A percentile compares a stretch with the other conserved stretches of the same genome.
Conservation (phyloP, 2,888 invertebrate genomes). For the Tachina grossa region DNA sequence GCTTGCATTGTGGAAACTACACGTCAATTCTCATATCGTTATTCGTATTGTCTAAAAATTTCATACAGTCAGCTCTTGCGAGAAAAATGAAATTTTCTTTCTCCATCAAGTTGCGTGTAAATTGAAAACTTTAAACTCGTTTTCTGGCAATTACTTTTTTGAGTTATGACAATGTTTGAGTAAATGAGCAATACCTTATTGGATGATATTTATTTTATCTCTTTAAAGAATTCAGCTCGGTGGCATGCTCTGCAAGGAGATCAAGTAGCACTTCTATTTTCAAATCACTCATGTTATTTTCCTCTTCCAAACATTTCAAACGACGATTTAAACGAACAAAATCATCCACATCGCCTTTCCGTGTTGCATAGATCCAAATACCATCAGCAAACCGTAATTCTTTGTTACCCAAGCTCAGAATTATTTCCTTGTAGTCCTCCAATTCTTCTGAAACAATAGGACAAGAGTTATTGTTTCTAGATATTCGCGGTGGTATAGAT, state of each 20-base stretch:
- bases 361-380: constrained; percentile 80
- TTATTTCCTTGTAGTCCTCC: constrained; percentile 80
- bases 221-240: constrained; percentile 77
- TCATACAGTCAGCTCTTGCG: too few relatives aligned
- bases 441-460: constrained; percentile 79
- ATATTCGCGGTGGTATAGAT: constrained; percentile 77
- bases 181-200: too few relatives aligned
- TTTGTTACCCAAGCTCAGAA: constrained; percentile 79
- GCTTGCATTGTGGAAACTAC: too few relatives aligned
- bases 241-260: constrained; percentile 80
- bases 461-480: constrained; percentile 79
- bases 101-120: too few relatives aligned
- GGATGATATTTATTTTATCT: constrained; percentile 72
- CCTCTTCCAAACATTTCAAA: constrained; percentile 79
- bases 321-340: constrained; percentile 78
- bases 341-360: constrained; percentile 79
- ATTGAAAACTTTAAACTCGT: too few relatives aligned
- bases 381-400: constrained; percentile 81
- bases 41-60: too few relatives aligned
- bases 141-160: too few relatives aligned
- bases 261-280: constrained; percentile 82
- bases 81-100: too few relatives aligned
- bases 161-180: too few relatives aligned
- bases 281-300: constrained; percentile 81
- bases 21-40: too few relatives aligned